Evolutionary conservation across 2,797 vertebrate genomes (phyloP).

Genomic region (Clangula hyemalis): DNA sequence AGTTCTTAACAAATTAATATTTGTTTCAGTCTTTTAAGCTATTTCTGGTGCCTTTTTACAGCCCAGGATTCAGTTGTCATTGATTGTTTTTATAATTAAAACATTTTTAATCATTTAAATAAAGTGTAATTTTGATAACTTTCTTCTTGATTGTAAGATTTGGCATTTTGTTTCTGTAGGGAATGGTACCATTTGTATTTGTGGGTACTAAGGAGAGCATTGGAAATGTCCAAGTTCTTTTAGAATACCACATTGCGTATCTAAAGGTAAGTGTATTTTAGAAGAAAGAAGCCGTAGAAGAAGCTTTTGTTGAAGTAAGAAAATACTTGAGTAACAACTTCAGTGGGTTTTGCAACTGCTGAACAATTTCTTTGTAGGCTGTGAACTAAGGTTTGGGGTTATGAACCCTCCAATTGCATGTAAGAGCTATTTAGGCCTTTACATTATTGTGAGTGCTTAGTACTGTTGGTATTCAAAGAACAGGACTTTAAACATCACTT

Average conservation of each 20-base stretch:
- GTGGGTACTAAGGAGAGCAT: conserved; percentile 99
- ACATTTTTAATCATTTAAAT: not conserved
- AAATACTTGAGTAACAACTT: not conserved
- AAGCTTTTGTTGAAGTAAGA: not conserved
- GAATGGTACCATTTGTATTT: conserved; percentile 98
- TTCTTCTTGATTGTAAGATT: not conserved
- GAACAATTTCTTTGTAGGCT: not conserved
- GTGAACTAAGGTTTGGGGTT: not conserved
- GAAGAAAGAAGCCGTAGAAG: not conserved
- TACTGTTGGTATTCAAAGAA: not conserved
- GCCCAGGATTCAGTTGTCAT: not conserved
- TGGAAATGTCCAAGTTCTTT: conserved; percentile 94
- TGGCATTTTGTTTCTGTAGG: conserved; percentile 79
- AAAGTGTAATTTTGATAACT: not conserved
- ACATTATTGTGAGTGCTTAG: not conserved
- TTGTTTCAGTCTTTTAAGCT: not conserved
- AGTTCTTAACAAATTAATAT: not conserved
- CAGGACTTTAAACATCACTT: not conserved
- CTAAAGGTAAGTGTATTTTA: conserved; percentile 87
- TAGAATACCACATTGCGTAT: conserved; percentile 98
- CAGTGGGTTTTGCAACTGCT: not conserved
- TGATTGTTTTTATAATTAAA: not conserved
- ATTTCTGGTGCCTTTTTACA: not conserved
- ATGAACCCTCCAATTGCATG: not conserved
- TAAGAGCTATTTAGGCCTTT: not conserved